Base-by-base conservation (phyloP, 2,113 vertebrate genomes). In the Craseonycteris thonglongyai region DNA sequence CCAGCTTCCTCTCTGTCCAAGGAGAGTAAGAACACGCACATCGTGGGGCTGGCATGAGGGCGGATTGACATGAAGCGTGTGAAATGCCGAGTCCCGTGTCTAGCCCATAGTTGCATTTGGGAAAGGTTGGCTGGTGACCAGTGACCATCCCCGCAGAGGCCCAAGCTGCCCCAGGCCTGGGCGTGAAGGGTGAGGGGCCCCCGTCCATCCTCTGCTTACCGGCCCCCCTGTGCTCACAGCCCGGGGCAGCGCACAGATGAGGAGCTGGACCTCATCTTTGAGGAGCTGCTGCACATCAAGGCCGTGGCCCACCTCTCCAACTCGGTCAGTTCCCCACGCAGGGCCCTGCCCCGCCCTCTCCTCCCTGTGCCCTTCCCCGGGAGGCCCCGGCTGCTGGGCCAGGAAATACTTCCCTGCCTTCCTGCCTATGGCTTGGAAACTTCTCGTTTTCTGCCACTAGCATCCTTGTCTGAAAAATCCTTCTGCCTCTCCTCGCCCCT, bases 231-330 rank as follows among this genome's bases (percentile, higher is more conserved):
- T 1, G 3, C 6, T 74, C 2, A 6, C 91, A 99, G 99, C 80
- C 99, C 99, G 0, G 98, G 97, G 74, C 99, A 99, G 96, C 99
- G 99, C 93, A 99, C 98, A 0, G 98, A 98, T 0, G 99, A 99
- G 22, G 99, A 99, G 95, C 98, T 99, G 96, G 99, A 99, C 91
- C 98, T 99, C 84, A 99, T 99, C 92, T 99, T 99, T 1, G 99
- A 99, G 97, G 99, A 99, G 97, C 97, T 99, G 68, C 98, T 99
- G 1, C 99, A 99, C 66, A 98, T 99, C 97, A 99, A 99, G 91
- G 99, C 99, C 0, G 99, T 99, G 42, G 99, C 99, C 35, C 99
- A 99, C 91, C 99, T 99, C 83, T 99, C 99, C 95, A 98, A 98
- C 94, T 99, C 99, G 3, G 99, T 99, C 82, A 98, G 99, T 95